Evolutionary conservation across 2,888 invertebrate species (phyloP).

Genomic region (Neuroscelio doddi): DNA sequence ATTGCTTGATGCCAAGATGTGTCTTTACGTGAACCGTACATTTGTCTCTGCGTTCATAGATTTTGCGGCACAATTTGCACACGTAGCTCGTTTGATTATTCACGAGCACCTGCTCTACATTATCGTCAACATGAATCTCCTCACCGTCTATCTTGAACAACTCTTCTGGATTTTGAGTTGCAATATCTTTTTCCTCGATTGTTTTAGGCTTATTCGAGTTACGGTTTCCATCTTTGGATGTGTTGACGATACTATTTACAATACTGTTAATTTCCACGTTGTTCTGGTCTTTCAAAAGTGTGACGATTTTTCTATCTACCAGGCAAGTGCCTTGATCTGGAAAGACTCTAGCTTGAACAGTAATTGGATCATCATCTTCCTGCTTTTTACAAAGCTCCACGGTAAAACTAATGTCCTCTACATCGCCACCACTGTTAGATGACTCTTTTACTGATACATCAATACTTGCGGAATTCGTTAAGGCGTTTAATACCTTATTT

Average conservation of each 20-base stretch:
- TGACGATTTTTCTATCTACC: slow-evolving; percentile 64
- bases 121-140: slow-evolving; percentile 69
- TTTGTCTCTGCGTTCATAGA: slow-evolving; percentile 69
- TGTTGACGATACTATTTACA: slow-evolving; percentile 59
- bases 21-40: slow-evolving; percentile 70
- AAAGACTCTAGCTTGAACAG: slow-evolving; percentile 66
- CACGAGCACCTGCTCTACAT: slow-evolving; percentile 62
- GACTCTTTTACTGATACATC: slow-evolving; percentile 68
- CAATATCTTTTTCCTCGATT: slow-evolving; percentile 59
- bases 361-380: slow-evolving; percentile 45
- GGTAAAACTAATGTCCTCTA: slow-evolving; percentile 68
- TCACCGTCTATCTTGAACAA: slow-evolving; percentile 67
- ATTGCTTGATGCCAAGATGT: slow-evolving; percentile 69
- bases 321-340: slow-evolving; percentile 69
- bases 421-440: slow-evolving; percentile 59
- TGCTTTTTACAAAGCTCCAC: slow-evolving; percentile 66
- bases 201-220: slow-evolving; percentile 57
- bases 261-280: slow-evolving; percentile 64
- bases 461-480: slow-evolving; percentile 63
- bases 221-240: slow-evolving; percentile 50
- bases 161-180: slow-evolving; percentile 65
- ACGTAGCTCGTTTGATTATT: slow-evolving; percentile 65
- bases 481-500: slow-evolving; percentile 66
- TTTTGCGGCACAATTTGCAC: slow-evolving; percentile 66
- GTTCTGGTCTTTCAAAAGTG: slow-evolving; percentile 61